Evolutionary conservation across 2,797 vertebrate species (phyloP).

Genomic region (Rallus crepitans): DNA sequence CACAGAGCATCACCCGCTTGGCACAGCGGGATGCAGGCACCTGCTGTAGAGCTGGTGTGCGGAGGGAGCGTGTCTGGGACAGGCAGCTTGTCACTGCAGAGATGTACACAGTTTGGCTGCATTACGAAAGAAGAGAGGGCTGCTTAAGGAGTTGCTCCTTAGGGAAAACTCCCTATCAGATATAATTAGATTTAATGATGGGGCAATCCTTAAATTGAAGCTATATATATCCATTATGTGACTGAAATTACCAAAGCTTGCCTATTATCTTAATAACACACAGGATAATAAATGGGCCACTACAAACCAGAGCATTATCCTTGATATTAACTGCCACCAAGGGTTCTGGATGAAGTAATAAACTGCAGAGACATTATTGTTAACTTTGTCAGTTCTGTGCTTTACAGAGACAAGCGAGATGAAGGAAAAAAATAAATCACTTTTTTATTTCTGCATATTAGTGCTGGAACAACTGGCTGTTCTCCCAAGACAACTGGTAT

Average conservation of each 20-base stretch:
- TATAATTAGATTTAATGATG: constrained; percentile 79
- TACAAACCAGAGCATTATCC: constrained; percentile 46
- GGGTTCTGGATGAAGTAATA: constrained; percentile 54
- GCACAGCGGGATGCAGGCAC: background rate
- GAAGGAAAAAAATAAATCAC: background rate
- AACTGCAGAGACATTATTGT: constrained; percentile 42
- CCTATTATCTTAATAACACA: constrained; percentile 73
- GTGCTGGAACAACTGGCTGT: background rate
- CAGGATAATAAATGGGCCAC: constrained; percentile 74
- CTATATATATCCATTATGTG: constrained; percentile 78
- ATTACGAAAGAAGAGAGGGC: constrained; percentile 32
- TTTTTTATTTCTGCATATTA: background rate
- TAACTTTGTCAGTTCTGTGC: constrained; percentile 29
- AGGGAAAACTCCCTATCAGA: constrained; percentile 65
- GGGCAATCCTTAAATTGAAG: constrained; percentile 73
- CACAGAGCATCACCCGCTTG: accelerated
- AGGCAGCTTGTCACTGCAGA: background rate
- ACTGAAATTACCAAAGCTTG: constrained; percentile 76
- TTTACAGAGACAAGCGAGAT: background rate
- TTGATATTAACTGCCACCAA: constrained; percentile 71
- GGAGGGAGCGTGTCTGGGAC: background rate
- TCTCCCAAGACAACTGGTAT: background rate
- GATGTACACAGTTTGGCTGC: background rate
- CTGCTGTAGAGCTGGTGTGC: accelerated
- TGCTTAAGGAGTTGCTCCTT: constrained; percentile 62